Evolutionary conservation across 64 coral and sea anemone species (phyloP), one percentile per base, ranked within the genome.

Genomic region (Astreopora myriophthalma): DNA sequence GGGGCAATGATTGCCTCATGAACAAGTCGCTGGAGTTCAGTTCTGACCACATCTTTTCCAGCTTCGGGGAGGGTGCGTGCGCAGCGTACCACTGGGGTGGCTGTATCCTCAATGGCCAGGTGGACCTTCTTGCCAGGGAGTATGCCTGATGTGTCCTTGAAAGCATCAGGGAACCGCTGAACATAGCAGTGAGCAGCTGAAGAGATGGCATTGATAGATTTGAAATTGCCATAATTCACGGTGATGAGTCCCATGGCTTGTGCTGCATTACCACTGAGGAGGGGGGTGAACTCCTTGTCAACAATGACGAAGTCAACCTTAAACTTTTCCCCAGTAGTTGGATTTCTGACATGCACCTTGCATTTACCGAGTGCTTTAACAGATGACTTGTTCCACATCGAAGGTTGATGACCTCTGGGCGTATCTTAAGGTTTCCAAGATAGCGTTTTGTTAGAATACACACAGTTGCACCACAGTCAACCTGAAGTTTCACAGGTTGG

Each of bases 91-190:
- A 72, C 33, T 69, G 66, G 66, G 17, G 34, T 13, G 28, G 19
- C 39, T 49, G 23, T 17, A 9, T 16, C 5, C 87, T 33, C 37
- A 13, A 33, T 24, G 23, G 86, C 74, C 13, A 88, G 26, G 23
- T 88, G 86, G 52, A 88, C 86, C 36, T 19, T 88, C 69, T 72
- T 72, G 3, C 86, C 86, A 33, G 57, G 57, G 12, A 61, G 57
- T 61, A 61, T 61, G 57, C 57, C 86, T 34, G 74, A 32, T 36
- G 48, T 74, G 8, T 55, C 86, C 51, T 49, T 74, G 60, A 88
- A 88, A 22, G 61, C 86, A 74, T 57, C 65, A n/a, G 86, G 38
- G 65, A 88, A 88, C 31, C 29, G 17, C 69, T 88, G 40, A 46
- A 46, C 16, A 31, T 48, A 17, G 23, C 34, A 72, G 85, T 31